These are phyloP conservation scores for Gallinago solitaria DNA, from an alignment of 2,797 vertebrate genomes.

Conservation along the genomic window DNA sequence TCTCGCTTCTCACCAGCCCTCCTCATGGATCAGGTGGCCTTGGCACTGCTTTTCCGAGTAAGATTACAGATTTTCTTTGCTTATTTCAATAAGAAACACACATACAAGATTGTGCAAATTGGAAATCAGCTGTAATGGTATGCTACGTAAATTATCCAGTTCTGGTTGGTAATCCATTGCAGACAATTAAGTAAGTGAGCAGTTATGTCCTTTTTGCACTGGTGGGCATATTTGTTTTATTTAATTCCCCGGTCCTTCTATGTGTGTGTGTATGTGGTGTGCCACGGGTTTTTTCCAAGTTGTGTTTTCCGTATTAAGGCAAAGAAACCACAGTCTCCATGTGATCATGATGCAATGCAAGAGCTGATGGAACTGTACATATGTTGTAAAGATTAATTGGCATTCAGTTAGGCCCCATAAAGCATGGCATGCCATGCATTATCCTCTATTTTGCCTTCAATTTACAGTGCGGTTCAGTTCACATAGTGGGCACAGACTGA, in stretches of 20 bases:
- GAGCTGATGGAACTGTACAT: neutral
- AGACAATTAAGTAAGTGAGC: slow-evolving; percentile 11
- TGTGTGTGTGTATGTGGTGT: neutral
- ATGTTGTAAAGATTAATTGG: slow-evolving; percentile 50
- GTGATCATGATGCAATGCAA: neutral
- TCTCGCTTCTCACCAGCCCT: neutral
- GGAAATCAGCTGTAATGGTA: neutral
- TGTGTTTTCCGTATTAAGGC: slow-evolving; percentile 4
- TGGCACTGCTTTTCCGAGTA: neutral
- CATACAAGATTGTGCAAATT: neutral
- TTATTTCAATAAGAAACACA: neutral
- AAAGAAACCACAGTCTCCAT: neutral
- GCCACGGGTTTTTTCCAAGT: neutral
- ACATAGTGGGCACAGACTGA: neutral
- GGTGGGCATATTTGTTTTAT: neutral
- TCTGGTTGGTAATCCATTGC: neutral
- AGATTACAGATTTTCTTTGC: neutral
- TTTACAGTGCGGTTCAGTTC: neutral
- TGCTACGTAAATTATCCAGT: neutral
- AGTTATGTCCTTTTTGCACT: neutral
- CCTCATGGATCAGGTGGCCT: neutral
- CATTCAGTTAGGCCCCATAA: slow-evolving; percentile 49
- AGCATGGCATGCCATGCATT: neutral
- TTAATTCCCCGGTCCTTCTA: neutral
- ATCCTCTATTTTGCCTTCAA: slow-evolving; percentile 29